Evolutionary conservation across 2,797 vertebrate species (phyloP), one percentile per base, ranked within the genome.

Genomic region (Limosa lapponica): DNA sequence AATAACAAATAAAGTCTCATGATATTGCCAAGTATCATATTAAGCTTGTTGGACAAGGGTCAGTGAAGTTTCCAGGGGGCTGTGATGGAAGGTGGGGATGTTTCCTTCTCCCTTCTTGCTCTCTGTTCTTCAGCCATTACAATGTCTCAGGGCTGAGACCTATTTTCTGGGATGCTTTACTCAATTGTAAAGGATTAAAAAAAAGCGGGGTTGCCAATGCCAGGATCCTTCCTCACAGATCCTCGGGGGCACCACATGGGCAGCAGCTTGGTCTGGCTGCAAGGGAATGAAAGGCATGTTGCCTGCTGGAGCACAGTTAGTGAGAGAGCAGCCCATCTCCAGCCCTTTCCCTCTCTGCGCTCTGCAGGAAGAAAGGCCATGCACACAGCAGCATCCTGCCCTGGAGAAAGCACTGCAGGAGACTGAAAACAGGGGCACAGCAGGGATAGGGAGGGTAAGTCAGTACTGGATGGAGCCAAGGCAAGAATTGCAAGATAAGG

Each of bases 331-430:
- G 39, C 51, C 62, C 14, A 15, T 13, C 17, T 74, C 25, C n/a
- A 91, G 23, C 14, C 23, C 13, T 17, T 75, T 41, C 16, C 19
- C 20, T 55, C n/a, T 36, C 8, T 13, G 15, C 0, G 0, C 2
- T 79, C 13, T 44, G 18, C 30, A n/a, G 16, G 51, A 79, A 44
- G 39, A 80, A 55, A 80, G 16, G 12, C 23, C 1, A 0, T 6
- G 4, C 51, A 43, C n/a, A 36, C 8, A 54, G 22, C 25, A n/a
- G 28, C 13, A 12, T n/a, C 36, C 51, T 49, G 24, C 20, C 30
- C 20, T 32, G 20, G 20, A 64, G 27, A 34, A 91, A 85, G 16
- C 17, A 62, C 36, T 22, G 7, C 32, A 48, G 48, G 27, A 67
- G 25, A 17, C 5, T 43, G 65, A 48, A 88, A 77, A 13, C 8